Conservation (phyloP, 64 coral and sea anemone genomes). For the Orbicella faveolata region DNA sequence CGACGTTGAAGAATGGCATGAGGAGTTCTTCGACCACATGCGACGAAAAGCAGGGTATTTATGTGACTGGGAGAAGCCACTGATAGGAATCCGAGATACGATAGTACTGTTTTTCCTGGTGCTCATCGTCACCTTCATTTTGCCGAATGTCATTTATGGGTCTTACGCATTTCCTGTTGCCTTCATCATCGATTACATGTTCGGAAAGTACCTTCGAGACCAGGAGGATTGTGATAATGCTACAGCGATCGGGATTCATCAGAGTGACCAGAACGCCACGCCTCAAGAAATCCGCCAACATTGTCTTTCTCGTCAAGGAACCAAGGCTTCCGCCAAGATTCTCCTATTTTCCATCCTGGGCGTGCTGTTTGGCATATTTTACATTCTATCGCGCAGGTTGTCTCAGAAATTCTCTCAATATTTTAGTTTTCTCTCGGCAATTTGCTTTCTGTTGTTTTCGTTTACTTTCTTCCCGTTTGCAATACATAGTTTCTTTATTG, state of each 20-base stretch:
- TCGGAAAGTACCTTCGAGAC: slow-evolving; percentile 34
- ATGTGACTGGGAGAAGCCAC: slow-evolving; percentile 50
- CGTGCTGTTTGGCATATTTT: not conserved
- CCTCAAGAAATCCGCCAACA: not conserved
- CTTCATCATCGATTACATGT: slow-evolving; percentile 45
- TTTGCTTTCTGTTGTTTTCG: not conserved
- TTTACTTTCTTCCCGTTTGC: slow-evolving; percentile 70
- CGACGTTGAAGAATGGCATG: slow-evolving; percentile 43
- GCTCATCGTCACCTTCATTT: slow-evolving; percentile 38
- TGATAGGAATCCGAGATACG: slow-evolving; percentile 33
- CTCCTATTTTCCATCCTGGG: not conserved
- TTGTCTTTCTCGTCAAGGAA: not conserved
- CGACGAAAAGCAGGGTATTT: slow-evolving; percentile 17
- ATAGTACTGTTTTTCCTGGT: slow-evolving; percentile 11
- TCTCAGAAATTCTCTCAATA: not conserved
- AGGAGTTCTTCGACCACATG: slow-evolving; percentile 73
- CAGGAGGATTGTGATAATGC: slow-evolving; percentile 4
- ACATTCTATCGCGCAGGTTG: not conserved
- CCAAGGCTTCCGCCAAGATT: not conserved
- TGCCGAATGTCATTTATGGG: slow-evolving; percentile 20
- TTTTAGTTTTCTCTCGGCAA: not conserved
- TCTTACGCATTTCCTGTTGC: slow-evolving; percentile 36
- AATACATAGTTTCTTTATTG: slow-evolving; percentile 51
- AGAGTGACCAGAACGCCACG: not conserved
- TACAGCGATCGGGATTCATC: not conserved